Evolutionary conservation across 2,888 invertebrate species (phyloP), one percentile per base, ranked within the genome.

Genomic region (Aethes cnicana): DNA sequence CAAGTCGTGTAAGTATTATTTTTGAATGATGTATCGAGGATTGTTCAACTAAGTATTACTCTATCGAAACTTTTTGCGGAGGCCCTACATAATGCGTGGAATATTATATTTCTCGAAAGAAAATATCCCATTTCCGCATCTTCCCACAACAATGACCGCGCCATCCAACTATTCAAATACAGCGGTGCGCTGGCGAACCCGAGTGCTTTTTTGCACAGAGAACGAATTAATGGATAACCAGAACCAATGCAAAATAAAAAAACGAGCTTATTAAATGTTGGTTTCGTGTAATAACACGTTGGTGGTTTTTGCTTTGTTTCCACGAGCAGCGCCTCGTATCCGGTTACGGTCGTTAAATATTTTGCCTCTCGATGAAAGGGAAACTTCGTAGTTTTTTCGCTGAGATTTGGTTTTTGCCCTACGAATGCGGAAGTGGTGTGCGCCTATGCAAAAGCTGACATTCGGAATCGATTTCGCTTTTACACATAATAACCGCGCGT

Each of bases 71-170:
- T 84, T 87, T 86, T 87, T 87, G 74, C 75, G 58, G 62, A 62
- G 64, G 81, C 81, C 82, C 81, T 83, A 81, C 75, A 85, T 84
- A 87, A 88, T 84, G 75, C 81, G 67, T 62, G 66, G 74, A 83
- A 89, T 89, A 89, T 89, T 82, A 88, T 87, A 86, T 89, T 89
- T 77, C 89, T 79, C 77, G 86, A 79, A 89, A 90, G 90, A 90
- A 89, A 90, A 90, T 90, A 90, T 90, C 90, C 87, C 77, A 90
- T 89, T 90, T 90, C 90, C 90, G 90, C 87, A 89, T 90, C 88
- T 88, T 85, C 85, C 75, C 77, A 77, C 74, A 88, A 90, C 90
- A 90, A 90, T 88, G 83, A 76, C 73, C 72, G 74, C 81, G 77
- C 82, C 81, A 79, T 73, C 77, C 64, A 82, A 84, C 90, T 87